phyloP scores from a whole-genome alignment of 1,140 invertebrate species.

The Bombus vancouverensis region DNA sequence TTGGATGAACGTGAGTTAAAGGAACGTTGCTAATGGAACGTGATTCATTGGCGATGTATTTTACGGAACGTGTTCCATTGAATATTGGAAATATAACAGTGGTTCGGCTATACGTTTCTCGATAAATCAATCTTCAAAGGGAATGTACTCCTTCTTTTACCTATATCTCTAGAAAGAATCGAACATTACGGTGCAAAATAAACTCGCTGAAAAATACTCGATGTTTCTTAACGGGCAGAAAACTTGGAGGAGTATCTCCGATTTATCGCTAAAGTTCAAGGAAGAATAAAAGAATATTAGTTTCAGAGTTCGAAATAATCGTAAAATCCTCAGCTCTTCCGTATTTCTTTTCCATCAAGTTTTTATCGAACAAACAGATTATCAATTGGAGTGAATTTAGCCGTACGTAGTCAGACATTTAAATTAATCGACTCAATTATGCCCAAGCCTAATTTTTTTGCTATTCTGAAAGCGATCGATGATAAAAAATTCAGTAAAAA shows the following conservation, averaged over 20 bases:
- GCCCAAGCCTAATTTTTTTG: background rate
- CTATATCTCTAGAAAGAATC: background rate
- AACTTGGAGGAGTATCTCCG: background rate
- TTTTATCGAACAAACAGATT: background rate
- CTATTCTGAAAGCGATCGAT: background rate
- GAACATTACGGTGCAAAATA: background rate
- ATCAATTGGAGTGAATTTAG: background rate
- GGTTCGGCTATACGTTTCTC: background rate
- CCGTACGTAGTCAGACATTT: background rate
- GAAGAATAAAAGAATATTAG: background rate
- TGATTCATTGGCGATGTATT: no score
- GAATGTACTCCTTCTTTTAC: background rate
- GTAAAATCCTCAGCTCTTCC: background rate
- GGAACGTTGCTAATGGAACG: no score
- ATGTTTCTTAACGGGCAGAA: background rate
- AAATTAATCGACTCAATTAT: background rate
- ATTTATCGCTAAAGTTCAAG: background rate
- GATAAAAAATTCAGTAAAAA: background rate
- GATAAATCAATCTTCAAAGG: background rate
- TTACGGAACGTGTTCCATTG: background rate
- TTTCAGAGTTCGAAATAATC: background rate
- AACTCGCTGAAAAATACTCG: background rate
- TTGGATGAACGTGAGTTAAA: no score
- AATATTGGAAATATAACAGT: background rate
- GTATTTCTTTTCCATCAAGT: background rate